phyloP scores from a whole-genome alignment of 2,888 invertebrate genomes.

The Amorpha juglandis region DNA sequence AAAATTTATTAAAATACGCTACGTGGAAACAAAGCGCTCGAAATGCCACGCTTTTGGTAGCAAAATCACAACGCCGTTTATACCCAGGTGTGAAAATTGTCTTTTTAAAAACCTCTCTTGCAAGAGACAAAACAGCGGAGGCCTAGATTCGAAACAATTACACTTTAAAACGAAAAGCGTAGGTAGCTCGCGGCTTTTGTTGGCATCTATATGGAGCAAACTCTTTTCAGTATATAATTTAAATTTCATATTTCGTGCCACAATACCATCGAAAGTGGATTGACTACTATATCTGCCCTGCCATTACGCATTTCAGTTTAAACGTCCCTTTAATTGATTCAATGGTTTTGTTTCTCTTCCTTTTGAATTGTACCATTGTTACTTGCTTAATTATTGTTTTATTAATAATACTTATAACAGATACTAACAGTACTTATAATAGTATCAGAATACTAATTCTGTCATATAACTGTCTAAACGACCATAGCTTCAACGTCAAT shows the following conservation, averaged over 20 bases:
- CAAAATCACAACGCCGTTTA: constrained; percentile 14
- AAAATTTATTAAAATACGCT: constrained; percentile 12
- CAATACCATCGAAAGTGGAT: background rate
- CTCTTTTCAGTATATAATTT: background rate
- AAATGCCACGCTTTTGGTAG: background rate
- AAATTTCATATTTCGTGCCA: background rate
- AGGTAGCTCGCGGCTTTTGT: background rate
- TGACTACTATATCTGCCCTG: no score
- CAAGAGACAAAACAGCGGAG: constrained; percentile 23
- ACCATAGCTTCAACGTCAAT: background rate
- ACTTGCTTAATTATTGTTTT: no score
- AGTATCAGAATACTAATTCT: no score
- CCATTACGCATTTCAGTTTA: no score
- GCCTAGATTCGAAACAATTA: constrained; percentile 22
- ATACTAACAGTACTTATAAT: no score
- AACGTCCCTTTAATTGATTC: no score
- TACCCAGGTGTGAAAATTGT: constrained; percentile 22
- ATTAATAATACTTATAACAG: no score
- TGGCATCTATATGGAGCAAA: constrained; percentile 6
- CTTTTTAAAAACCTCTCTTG: constrained; percentile 16
- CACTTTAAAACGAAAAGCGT: constrained; percentile 10
- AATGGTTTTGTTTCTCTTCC: no score
- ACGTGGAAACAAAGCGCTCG: constrained; percentile 1
- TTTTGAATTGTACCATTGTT: no score
- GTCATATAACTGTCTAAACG: no score